Percentiles rank a stretch among this genome's conserved stretches.
Conservation (phyloP, 2,888 invertebrate genomes). For the Papilio protenor region DNA sequence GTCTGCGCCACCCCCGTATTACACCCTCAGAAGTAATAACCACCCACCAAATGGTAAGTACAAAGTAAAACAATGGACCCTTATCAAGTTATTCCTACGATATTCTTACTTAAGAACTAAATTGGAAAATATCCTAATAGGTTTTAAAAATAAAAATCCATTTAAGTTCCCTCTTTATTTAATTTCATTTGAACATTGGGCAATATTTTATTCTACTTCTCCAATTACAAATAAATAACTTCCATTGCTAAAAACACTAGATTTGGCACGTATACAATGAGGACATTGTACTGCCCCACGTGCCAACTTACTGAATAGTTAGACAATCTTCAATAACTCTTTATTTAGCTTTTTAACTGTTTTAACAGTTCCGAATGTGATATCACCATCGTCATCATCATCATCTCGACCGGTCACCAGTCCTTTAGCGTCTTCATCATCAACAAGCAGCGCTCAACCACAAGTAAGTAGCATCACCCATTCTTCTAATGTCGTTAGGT, state of each 20-base stretch:
- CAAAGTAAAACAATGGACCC: neutral
- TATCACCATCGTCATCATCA: slow-evolving; percentile 71
- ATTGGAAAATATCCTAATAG: too few species aligned
- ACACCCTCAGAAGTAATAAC: slow-evolving; percentile 70
- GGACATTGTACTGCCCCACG: neutral
- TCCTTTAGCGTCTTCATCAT: slow-evolving; percentile 68
- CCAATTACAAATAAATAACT: neutral
- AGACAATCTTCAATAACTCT: neutral
- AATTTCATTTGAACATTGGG: neutral
- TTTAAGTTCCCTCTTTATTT: neutral
- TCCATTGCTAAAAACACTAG: neutral
- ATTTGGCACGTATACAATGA: neutral
- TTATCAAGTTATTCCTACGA: neutral
- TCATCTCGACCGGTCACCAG: slow-evolving; percentile 70
- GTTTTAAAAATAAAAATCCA: too few species aligned
- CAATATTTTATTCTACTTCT: neutral
- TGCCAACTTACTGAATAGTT: neutral
- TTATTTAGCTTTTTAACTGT: neutral
- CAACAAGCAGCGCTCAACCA: slow-evolving; percentile 73
- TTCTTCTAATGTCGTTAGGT: neutral
- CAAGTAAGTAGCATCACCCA: slow-evolving; percentile 63
- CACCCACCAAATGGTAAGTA: slow-evolving; percentile 65
- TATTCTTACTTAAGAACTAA: too few species aligned
- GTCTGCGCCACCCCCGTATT: slow-evolving; percentile 91
- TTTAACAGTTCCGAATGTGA: slow-evolving; percentile 42